These are phyloP conservation scores for Tragelaphus buxtoni DNA, from an alignment of 2,113 vertebrate species.

Conservation along the genomic window DNA sequence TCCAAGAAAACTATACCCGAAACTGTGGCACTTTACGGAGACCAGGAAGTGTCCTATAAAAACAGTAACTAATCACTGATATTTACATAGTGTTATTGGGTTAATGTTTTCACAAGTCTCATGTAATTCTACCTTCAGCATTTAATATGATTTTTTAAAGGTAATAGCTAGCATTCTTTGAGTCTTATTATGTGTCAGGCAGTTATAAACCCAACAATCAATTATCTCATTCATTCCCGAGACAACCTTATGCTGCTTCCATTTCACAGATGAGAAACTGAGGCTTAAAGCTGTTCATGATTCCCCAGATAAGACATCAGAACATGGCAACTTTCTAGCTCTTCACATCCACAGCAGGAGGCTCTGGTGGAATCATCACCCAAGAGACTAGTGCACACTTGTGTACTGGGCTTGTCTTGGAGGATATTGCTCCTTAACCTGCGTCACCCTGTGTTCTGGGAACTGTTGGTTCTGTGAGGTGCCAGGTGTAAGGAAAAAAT, in stretches of 20 bases:
- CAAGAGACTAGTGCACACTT: not conserved
- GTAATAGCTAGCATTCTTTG: not conserved
- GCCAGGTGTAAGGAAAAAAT: not conserved
- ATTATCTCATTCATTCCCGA: not conserved
- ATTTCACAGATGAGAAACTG: slow-evolving; percentile 26
- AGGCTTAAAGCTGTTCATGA: not conserved
- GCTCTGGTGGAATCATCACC: not conserved
- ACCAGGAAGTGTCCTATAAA: not conserved
- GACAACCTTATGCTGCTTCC: not conserved
- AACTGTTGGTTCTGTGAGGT: not conserved
- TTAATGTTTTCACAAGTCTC: slow-evolving; percentile 26
- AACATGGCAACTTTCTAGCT: not conserved
- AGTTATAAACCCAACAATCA: not conserved
- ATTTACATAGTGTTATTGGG: not conserved
- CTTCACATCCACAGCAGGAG: not conserved
- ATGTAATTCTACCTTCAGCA: not conserved
- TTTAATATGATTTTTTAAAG: slow-evolving; percentile 33
- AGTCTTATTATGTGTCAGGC: not conserved
- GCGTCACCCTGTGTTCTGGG: not conserved
- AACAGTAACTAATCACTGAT: not conserved
- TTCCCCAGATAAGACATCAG: not conserved
- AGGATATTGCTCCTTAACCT: not conserved
- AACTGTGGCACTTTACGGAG: not conserved
- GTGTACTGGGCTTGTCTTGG: not conserved
- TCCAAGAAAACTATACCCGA: not conserved